Evolutionary conservation across 2,888 invertebrate genomes (phyloP).

Genomic region (Nemoura dubitans): DNA sequence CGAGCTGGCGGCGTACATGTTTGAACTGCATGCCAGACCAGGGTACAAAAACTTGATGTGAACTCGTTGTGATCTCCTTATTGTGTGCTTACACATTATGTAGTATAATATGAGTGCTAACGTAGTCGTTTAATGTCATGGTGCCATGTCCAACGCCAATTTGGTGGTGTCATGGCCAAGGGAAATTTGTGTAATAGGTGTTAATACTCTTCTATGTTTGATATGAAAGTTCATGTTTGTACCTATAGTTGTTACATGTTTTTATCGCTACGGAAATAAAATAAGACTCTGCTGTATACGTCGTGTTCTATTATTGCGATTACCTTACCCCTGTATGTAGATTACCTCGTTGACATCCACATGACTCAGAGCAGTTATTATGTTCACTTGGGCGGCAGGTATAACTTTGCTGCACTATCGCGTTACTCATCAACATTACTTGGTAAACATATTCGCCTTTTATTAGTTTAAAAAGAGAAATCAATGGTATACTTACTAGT

Average conservation of each 20-base stretch:
- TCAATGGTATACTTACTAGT: too few species aligned
- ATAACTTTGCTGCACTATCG: too few species aligned
- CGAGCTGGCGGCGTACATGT: constrained; percentile 45
- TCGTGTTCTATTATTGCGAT: too few species aligned
- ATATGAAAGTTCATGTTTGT: not conserved
- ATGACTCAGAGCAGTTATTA: too few species aligned
- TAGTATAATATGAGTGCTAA: too few species aligned
- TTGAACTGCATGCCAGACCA: constrained; percentile 34
- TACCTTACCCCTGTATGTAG: too few species aligned
- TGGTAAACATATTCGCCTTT: too few species aligned
- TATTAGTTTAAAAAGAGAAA: too few species aligned
- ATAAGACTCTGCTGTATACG: not conserved
- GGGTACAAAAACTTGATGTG: not conserved
- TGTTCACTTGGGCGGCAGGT: too few species aligned
- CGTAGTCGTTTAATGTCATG: not conserved
- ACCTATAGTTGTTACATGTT: not conserved
- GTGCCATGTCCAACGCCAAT: not conserved
- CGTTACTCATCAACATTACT: too few species aligned
- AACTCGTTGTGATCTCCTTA: not conserved
- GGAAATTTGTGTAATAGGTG: not conserved
- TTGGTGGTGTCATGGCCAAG: not conserved
- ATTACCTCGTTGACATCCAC: too few species aligned
- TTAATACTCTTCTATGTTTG: not conserved
- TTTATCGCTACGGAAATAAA: not conserved
- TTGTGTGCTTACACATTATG: not conserved